Conservation (phyloP, 2,888 invertebrate genomes). For the Hecatera dysodea region DNA sequence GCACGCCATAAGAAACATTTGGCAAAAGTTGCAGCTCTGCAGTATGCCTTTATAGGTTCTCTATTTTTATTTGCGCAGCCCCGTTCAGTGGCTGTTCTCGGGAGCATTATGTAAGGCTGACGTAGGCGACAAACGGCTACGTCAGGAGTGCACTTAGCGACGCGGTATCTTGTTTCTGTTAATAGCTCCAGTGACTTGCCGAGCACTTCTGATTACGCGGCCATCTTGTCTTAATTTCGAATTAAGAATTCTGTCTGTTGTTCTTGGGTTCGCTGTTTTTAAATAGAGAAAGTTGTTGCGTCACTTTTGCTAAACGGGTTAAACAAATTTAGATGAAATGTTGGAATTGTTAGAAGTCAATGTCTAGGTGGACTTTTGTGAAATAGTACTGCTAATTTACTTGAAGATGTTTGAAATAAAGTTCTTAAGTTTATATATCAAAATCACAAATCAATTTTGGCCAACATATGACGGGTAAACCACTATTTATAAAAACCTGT, state of each 20-base stretch:
- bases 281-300: not conserved
- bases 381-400: not conserved
- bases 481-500: too few species aligned
- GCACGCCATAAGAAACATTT: not conserved
- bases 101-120: slow-evolving; percentile 46
- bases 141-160: slow-evolving; percentile 64
- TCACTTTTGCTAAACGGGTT: slow-evolving; percentile 4
- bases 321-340: slow-evolving; percentile 1
- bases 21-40: not conserved
- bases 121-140: slow-evolving; percentile 52
- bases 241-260: slow-evolving; percentile 30
- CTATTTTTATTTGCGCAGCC: slow-evolving; percentile 44
- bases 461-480: too few species aligned
- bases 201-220: slow-evolving; percentile 55
- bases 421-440: too few species aligned
- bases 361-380: not conserved
- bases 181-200: slow-evolving; percentile 58
- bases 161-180: slow-evolving; percentile 62
- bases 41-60: not conserved
- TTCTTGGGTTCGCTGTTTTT: slow-evolving; percentile 14
- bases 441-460: too few species aligned
- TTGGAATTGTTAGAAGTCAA: not conserved
- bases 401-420: not conserved
- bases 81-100: slow-evolving; percentile 24
- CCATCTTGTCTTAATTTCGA: slow-evolving; percentile 40